Evolutionary conservation across 2,888 invertebrate genomes (phyloP).

Genomic region (Drosophila birchii): DNA sequence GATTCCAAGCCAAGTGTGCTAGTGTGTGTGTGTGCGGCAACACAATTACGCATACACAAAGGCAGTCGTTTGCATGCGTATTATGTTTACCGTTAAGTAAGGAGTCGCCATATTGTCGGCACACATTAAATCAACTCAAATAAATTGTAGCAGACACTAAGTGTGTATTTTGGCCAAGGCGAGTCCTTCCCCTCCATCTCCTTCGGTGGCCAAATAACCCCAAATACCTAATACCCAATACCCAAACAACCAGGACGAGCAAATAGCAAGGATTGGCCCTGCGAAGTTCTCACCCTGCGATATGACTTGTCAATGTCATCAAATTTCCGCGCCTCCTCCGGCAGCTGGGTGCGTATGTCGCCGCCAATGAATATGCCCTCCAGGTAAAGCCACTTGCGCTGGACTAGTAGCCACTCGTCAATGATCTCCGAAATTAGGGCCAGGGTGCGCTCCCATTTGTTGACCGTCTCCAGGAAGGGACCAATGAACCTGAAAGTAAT

Average conservation of each 20-base stretch:
- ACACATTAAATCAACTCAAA: conserved; percentile 76
- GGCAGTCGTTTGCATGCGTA: conserved; percentile 80
- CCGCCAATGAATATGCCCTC: conserved; percentile 96
- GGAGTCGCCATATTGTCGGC: conserved; percentile 80
- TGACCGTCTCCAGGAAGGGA: conserved; percentile 92
- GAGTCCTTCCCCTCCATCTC: background rate
- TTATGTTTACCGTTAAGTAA: conserved; percentile 82
- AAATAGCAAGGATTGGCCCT: conserved; percentile 18
- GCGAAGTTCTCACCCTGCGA: conserved; percentile 86
- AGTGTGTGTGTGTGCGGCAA: conserved; percentile 33
- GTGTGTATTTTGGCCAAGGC: conserved; percentile 45
- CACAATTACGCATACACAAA: conserved; percentile 74
- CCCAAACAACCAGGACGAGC: conserved; percentile 42
- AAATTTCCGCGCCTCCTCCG: conserved; percentile 95
- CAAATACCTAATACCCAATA: conserved; percentile 29
- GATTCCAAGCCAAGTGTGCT: conserved; percentile 5
- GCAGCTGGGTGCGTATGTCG: conserved; percentile 93
- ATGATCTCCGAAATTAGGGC: conserved; percentile 93
- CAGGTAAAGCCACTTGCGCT: conserved; percentile 95
- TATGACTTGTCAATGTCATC: conserved; percentile 94
- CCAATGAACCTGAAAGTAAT: conserved; percentile 90
- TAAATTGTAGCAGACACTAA: conserved; percentile 67
- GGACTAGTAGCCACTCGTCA: conserved; percentile 94
- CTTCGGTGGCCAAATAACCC: conserved; percentile 32
- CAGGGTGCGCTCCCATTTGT: conserved; percentile 93